phyloP scores from a whole-genome alignment of 1,140 invertebrate species.

The Caerostris extrusa region DNA sequence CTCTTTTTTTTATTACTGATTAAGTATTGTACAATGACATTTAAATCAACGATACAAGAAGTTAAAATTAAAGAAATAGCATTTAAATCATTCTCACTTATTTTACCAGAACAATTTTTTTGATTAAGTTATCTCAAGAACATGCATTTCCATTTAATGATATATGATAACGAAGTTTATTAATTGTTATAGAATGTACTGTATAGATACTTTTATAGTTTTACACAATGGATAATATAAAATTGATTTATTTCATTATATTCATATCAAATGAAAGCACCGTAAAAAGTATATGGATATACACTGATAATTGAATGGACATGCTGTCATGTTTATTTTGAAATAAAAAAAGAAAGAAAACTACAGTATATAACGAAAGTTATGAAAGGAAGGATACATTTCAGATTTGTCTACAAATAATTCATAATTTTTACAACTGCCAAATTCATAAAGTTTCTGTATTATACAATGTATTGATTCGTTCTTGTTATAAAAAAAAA shows the following conservation, averaged over 20 bases:
- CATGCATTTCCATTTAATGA: no score
- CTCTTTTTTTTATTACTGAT: no score
- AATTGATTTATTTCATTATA: neutral
- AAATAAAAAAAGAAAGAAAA: neutral
- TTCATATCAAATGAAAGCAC: neutral
- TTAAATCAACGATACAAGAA: no score
- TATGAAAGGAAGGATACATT: neutral
- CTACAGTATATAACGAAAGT: neutral
- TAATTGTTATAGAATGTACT: neutral
- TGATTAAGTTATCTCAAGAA: no score
- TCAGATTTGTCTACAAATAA: conserved; percentile 3
- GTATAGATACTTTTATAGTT: neutral
- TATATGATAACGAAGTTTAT: neutral
- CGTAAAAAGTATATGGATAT: neutral
- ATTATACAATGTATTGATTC: neutral
- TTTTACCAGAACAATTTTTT: no score
- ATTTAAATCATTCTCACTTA: no score
- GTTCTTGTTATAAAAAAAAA: neutral
- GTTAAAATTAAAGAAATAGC: no score
- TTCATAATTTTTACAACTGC: conserved; percentile 41
- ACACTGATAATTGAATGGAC: neutral
- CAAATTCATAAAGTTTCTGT: neutral
- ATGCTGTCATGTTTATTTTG: neutral
- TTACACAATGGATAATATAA: neutral
- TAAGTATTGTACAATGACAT: no score